These are phyloP conservation scores for Uromys caudimaculatus DNA, from an alignment of 2,797 vertebrate species.

Conservation along the genomic window DNA sequence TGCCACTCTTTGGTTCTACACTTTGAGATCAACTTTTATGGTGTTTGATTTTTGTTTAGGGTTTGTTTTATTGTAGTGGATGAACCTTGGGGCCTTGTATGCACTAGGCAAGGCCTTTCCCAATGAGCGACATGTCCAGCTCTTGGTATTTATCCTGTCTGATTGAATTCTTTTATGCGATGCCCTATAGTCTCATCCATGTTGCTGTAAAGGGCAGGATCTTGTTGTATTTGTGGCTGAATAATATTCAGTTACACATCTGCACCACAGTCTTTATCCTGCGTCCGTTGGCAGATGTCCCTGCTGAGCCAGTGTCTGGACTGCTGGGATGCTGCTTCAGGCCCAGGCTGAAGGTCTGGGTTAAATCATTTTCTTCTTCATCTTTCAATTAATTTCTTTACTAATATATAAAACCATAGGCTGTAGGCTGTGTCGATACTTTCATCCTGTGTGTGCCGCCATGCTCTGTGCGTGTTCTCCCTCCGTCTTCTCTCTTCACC, in stretches of 20 bases:
- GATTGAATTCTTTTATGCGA: neutral
- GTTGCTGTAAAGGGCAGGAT: neutral
- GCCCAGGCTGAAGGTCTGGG: neutral
- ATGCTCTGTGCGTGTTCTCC: neutral
- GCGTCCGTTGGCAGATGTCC: neutral
- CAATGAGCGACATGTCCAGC: no score
- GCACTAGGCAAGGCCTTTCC: neutral
- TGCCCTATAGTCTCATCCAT: neutral
- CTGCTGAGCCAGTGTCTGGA: neutral
- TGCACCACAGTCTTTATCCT: neutral
- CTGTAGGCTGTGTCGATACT: neutral
- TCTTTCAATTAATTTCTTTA: neutral
- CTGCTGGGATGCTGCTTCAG: neutral
- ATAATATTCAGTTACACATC: neutral
- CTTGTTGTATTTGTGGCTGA: neutral
- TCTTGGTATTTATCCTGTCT: neutral
- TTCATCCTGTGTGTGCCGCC: rapidly evolving
- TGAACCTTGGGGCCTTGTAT: neutral
- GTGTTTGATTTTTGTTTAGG: neutral
- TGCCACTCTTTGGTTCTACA: neutral
- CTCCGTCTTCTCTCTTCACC: neutral
- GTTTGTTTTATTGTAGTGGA: neutral
- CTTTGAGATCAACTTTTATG: neutral
- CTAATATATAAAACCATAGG: neutral
- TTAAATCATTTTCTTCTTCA: neutral